Evolutionary conservation across 1,140 invertebrate genomes (phyloP), one percentile per base, ranked within the genome.

Genomic region (Acromyrmex heyeri): DNA sequence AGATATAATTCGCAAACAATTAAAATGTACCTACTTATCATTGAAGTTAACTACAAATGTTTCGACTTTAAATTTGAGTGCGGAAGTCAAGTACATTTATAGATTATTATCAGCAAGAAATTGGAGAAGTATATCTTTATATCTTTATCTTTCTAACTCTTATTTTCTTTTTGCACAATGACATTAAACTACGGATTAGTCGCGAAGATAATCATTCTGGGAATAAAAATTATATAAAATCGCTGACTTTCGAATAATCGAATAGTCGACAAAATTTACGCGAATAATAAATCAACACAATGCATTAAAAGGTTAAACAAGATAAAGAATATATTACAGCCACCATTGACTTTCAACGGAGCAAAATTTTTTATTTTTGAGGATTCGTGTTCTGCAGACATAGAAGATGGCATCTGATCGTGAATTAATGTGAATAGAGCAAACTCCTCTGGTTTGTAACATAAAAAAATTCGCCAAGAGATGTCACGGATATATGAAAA

Each of bases 261-360:
- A 38, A 38, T 14, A 24, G 48, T 14, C 48, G 10, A 55, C 48
- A 57, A 21, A 86, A 83, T 16, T 24, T n/a, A n/a, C 10, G 12
- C 12, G 2, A 65, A 10, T 38, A 50, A 5, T 61, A 87, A 76
- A 85, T 73, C 53, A 70, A 8, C 1, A 3, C 12, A 69, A 70
- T 7, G 14, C 18, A 24, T 61, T 30, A 7, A 86, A 85, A 85
- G 44, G 34, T 85, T 85, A 77, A 59, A 59, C 30, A 59, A 75
- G 1, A 3, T 21, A 24, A 75, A 59, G 50, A 34, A 86, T 77
- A 18, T 69, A 59, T 55, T 53, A 57, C 67, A 50, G 34, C 7
- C 34, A 38, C 7, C 6, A 38, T 38, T 38, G 6, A 38, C 7
- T 38, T 48, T 82, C 78, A 50, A 10, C 24, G 38, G 48, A 86